phyloP scores from a whole-genome alignment of 2,888 invertebrate genomes.

The Onchidella celtica region DNA sequence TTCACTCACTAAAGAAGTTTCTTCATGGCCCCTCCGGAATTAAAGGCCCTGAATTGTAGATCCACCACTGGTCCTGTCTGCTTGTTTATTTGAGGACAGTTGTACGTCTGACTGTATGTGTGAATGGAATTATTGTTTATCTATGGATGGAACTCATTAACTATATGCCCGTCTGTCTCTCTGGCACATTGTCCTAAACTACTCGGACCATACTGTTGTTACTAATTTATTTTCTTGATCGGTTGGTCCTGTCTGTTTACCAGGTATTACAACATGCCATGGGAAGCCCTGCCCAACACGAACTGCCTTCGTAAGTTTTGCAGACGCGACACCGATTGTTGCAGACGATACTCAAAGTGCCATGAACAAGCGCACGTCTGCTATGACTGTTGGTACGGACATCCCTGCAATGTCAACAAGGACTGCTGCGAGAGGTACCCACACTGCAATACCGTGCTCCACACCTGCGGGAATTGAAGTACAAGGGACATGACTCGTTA shows the following conservation, averaged over 20 bases:
- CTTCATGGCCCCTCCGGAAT: no score
- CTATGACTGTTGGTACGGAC: constrained; percentile 77
- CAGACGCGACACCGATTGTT: constrained; percentile 67
- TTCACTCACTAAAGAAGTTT: no score
- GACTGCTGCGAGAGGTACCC: constrained; percentile 76
- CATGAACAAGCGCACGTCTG: constrained; percentile 72
- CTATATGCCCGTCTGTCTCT: background rate
- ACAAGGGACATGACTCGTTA: no score
- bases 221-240: background rate
- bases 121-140: no score
- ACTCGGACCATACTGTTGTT: no score
- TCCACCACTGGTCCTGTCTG: no score
- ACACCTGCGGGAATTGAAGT: constrained; percentile 46
- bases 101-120: no score
- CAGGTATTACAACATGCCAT: constrained; percentile 65
- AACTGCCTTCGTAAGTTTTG: constrained; percentile 73
- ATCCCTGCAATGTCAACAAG: constrained; percentile 66
- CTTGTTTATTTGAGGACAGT: no score
- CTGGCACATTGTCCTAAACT: no score
- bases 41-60: no score
- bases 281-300: constrained; percentile 69
- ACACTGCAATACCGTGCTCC: constrained; percentile 57
- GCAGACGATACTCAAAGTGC: constrained; percentile 72
- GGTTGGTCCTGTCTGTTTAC: background rate
- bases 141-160: no score